phyloP scores from a whole-genome alignment of 2,888 invertebrate species.

The Melieria omissa region DNA sequence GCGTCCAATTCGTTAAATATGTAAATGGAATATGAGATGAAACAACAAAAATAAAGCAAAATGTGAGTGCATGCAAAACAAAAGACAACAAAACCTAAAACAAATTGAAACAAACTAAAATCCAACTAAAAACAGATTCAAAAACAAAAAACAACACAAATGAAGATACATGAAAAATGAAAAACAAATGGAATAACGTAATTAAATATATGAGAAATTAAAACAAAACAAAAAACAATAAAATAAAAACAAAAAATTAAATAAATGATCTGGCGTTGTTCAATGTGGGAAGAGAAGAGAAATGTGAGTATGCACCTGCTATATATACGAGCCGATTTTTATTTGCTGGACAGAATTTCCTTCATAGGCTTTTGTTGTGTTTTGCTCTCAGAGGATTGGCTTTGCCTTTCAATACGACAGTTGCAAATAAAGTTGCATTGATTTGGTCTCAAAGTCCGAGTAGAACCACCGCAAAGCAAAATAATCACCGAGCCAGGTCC shows the following conservation, averaged over 20 bases:
- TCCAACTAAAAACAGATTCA: neutral
- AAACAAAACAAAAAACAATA: slow-evolving; percentile 1
- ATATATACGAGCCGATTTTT: too few relatives aligned
- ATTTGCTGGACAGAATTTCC: too few relatives aligned
- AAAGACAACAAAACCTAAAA: neutral
- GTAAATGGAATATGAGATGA: neutral
- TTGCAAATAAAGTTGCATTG: too few relatives aligned
- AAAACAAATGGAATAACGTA: neutral
- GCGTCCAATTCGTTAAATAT: too few relatives aligned
- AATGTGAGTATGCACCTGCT: too few relatives aligned
- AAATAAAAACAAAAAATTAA: slow-evolving; percentile 12
- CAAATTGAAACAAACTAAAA: neutral
- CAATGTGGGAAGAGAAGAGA: too few relatives aligned
- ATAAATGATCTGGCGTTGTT: neutral
- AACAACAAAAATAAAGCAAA: neutral
- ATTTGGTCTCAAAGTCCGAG: too few relatives aligned
- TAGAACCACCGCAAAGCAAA: too few relatives aligned
- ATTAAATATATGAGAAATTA: slow-evolving; percentile 16
- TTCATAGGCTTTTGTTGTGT: too few relatives aligned
- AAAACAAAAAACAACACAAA: neutral
- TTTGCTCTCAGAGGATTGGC: too few relatives aligned
- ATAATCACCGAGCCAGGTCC: too few relatives aligned
- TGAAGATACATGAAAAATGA: neutral
- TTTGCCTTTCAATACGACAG: too few relatives aligned
- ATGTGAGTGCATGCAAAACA: neutral